phyloP scores from a whole-genome alignment of 2,888 invertebrate genomes.

The Xestia c-nigrum region DNA sequence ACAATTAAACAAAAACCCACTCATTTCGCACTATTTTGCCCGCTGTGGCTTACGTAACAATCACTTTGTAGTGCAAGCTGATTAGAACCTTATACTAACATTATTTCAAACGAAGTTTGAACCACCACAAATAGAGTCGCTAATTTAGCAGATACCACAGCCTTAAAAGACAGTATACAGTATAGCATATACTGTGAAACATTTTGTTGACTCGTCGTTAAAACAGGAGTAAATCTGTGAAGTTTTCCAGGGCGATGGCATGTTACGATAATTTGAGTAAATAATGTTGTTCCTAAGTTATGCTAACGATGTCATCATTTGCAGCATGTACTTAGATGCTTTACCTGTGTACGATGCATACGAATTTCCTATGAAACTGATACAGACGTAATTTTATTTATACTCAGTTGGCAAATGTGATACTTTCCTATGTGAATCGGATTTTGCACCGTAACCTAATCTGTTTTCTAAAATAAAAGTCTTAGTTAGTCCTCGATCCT shows the following conservation, averaged over 20 bases:
- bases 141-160: no score
- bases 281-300: not conserved
- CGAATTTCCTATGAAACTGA: not conserved
- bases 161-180: not conserved
- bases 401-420: not conserved
- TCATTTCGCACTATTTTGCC: no score
- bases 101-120: no score
- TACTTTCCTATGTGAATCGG: no score
- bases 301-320: not conserved
- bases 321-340: not conserved
- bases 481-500: no score
- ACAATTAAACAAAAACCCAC: no score
- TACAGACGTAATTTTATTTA: conserved; percentile 18
- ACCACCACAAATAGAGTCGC: no score
- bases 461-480: no score
- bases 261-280: not conserved
- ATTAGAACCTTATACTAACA: no score
- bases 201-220: not conserved
- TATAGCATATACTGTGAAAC: not conserved
- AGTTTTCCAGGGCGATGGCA: not conserved
- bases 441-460: no score
- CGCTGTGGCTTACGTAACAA: no score
- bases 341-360: not conserved
- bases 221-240: not conserved
- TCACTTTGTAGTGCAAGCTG: no score